These are phyloP conservation scores for Glossophaga mutica DNA, from an alignment of 2,797 vertebrate species.

Conservation along the genomic window DNA sequence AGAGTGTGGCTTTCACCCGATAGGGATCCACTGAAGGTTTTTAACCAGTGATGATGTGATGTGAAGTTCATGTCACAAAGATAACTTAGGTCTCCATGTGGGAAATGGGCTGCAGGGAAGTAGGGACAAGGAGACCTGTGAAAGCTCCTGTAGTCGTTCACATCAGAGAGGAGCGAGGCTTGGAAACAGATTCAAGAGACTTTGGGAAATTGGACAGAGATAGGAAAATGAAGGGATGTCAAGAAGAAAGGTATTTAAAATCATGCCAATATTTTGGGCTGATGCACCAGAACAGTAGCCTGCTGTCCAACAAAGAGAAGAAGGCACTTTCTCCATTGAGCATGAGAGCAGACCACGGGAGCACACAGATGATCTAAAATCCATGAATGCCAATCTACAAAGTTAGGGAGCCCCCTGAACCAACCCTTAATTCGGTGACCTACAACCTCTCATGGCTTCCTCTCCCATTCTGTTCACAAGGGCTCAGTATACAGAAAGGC, in stretches of 20 bases:
- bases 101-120: background rate
- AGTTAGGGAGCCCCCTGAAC: background rate
- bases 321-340: background rate
- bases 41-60: background rate
- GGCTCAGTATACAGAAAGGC: background rate
- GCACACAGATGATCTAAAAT: background rate
- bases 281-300: background rate
- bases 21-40: background rate
- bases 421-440: background rate
- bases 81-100: background rate
- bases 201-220: background rate
- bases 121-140: background rate
- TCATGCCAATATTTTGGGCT: background rate
- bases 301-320: background rate
- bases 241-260: background rate
- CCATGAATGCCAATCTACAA: accelerated
- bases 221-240: background rate
- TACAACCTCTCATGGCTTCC: background rate
- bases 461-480: background rate
- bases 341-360: background rate
- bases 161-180: background rate
- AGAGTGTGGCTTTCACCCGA: background rate
- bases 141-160: background rate
- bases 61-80: background rate
- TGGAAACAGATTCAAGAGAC: background rate